Evolutionary conservation across 2,113 vertebrate species (phyloP).

Genomic region (Hippolais icterina): DNA sequence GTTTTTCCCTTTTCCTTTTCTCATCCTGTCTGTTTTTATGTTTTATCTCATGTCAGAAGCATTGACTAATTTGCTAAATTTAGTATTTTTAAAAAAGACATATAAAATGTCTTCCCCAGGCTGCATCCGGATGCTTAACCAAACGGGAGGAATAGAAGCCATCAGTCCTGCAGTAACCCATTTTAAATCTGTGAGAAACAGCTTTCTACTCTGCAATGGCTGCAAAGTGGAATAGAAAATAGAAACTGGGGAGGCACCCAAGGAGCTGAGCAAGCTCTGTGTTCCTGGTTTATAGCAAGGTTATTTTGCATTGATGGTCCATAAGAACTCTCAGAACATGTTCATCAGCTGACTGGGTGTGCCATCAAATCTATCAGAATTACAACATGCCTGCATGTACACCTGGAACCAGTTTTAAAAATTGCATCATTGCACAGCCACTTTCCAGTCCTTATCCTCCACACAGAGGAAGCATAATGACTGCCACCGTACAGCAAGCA

Average conservation of each 20-base stretch:
- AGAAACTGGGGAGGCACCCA: neutral
- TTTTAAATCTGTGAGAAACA: neutral
- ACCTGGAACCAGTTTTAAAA: neutral
- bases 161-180: neutral
- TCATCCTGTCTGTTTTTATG: neutral
- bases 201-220: neutral
- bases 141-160: neutral
- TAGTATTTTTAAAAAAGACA: neutral
- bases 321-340: neutral
- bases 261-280: neutral
- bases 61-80: neutral
- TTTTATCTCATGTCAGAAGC: neutral
- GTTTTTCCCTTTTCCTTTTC: neutral
- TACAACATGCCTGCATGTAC: accelerated
- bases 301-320: neutral
- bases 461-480: neutral
- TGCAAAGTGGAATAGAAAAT: neutral
- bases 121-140: neutral
- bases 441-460: neutral
- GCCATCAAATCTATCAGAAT: neutral
- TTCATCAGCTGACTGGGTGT: neutral
- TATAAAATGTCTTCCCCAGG: neutral
- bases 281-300: neutral
- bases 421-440: neutral
- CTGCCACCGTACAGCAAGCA: neutral